phyloP scores from a whole-genome alignment of 2,113 vertebrate species.

The Rhinolophus sinicus region DNA sequence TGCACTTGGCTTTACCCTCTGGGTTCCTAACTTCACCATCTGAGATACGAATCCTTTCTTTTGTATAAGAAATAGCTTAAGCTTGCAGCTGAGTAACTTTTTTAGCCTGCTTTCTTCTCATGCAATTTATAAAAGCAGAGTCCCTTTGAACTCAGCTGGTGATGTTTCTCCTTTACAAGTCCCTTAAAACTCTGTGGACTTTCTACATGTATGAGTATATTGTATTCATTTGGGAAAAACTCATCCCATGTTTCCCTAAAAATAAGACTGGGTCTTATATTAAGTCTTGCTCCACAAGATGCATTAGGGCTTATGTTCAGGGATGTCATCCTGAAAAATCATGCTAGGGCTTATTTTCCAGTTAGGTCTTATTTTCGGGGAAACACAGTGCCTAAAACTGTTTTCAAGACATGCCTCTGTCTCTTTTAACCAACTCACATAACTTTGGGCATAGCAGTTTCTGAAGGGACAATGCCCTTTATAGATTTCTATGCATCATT shows the following conservation, averaged over 20 bases:
- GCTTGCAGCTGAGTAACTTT: background rate
- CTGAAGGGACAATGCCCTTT: background rate
- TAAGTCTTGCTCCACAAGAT: no score
- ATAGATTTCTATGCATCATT: background rate
- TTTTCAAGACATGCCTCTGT: background rate
- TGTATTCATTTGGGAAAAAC: background rate
- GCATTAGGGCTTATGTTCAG: no score
- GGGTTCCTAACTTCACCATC: background rate
- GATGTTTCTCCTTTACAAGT: background rate
- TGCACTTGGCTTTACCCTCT: background rate
- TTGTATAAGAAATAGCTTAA: background rate
- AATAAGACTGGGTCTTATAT: no score
- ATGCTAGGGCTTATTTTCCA: no score
- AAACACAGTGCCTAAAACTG: background rate
- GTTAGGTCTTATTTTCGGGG: no score
- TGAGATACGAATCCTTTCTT: background rate
- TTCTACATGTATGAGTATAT: background rate
- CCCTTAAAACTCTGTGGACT: background rate
- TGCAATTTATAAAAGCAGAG: background rate
- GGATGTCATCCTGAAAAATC: no score
- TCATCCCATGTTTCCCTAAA: no score
- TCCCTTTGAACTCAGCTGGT: background rate
- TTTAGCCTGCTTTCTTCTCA: background rate
- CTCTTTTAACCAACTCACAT: background rate
- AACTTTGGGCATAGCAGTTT: background rate